phyloP scores from a whole-genome alignment of 2,888 invertebrate genomes.

The Elmis aenea region DNA sequence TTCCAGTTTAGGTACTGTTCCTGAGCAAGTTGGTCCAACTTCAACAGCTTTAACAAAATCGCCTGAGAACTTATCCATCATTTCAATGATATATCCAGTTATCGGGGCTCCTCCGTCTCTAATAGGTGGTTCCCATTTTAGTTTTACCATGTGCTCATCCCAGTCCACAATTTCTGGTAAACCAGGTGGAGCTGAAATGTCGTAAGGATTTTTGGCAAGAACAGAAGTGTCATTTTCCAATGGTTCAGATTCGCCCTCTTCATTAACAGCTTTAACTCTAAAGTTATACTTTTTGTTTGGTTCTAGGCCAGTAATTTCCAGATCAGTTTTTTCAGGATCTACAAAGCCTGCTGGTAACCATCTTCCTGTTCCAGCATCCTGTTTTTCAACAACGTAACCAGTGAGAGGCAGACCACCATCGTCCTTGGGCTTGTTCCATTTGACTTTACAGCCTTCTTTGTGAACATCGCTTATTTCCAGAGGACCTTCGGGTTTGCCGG shows the following conservation, averaged over 20 bases:
- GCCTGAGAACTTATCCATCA: conserved; percentile 82
- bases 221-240: conserved; percentile 83
- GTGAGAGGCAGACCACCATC: conserved; percentile 91
- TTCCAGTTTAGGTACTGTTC: conserved; percentile 82
- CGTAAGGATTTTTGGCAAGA: conserved; percentile 96
- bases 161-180: conserved; percentile 86
- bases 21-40: conserved; percentile 79
- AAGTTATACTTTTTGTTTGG: conserved; percentile 96
- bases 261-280: conserved; percentile 94
- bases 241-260: conserved; percentile 95
- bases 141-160: conserved; percentile 84
- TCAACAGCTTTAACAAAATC: conserved; percentile 82
- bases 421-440: conserved; percentile 94
- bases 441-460: conserved; percentile 88
- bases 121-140: conserved; percentile 87
- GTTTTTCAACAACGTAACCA: conserved; percentile 90
- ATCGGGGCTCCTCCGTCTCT: conserved; percentile 92
- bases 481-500: conserved; percentile 86
- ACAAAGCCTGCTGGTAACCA: conserved; percentile 85
- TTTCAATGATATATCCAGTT: conserved; percentile 87
- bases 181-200: conserved; percentile 82
- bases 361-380: conserved; percentile 81
- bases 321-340: conserved; percentile 75
- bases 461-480: conserved; percentile 86
- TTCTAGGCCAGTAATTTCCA: conserved; percentile 82